Evolutionary conservation across 2,797 vertebrate species (phyloP).

Genomic region (Tiaroga cobitis): DNA sequence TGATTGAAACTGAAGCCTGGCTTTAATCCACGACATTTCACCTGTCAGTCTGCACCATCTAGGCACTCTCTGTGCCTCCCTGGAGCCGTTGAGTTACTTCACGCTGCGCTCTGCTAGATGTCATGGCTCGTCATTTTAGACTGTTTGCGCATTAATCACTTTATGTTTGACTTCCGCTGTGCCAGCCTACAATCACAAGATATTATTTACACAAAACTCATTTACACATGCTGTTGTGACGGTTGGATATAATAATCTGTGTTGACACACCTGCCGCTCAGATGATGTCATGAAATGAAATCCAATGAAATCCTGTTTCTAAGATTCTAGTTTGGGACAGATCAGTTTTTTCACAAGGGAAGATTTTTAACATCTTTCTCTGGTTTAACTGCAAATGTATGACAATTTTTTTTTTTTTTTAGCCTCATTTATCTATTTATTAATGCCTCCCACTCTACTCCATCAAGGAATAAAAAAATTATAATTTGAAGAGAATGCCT

Average conservation of each 20-base stretch:
- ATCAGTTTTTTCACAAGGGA: background rate
- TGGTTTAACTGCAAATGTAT: background rate
- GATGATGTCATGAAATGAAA: background rate
- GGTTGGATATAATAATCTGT: slow-evolving; percentile 33
- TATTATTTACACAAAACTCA: slow-evolving; percentile 35
- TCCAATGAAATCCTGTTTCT: background rate
- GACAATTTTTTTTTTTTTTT: background rate
- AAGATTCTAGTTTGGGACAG: background rate
- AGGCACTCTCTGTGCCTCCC: background rate
- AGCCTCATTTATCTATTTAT: background rate
- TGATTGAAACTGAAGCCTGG: slow-evolving; percentile 48
- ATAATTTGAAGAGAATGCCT: too few relatives aligned
- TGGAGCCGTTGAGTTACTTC: slow-evolving; percentile 32
- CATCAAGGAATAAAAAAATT: too few relatives aligned
- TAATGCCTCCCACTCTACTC: background rate
- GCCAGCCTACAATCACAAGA: slow-evolving; percentile 16
- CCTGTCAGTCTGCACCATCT: slow-evolving; percentile 7
- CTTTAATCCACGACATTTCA: slow-evolving; percentile 48
- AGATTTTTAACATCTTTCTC: background rate
- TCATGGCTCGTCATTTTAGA: slow-evolving; percentile 28
- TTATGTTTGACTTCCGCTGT: slow-evolving; percentile 18
- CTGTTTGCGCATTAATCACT: slow-evolving; percentile 34
- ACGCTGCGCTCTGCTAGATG: slow-evolving; percentile 26
- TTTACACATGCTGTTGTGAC: background rate
- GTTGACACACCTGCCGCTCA: slow-evolving; percentile 41